phyloP scores from a whole-genome alignment of 2,888 invertebrate genomes.

The Melanchra persicariae region DNA sequence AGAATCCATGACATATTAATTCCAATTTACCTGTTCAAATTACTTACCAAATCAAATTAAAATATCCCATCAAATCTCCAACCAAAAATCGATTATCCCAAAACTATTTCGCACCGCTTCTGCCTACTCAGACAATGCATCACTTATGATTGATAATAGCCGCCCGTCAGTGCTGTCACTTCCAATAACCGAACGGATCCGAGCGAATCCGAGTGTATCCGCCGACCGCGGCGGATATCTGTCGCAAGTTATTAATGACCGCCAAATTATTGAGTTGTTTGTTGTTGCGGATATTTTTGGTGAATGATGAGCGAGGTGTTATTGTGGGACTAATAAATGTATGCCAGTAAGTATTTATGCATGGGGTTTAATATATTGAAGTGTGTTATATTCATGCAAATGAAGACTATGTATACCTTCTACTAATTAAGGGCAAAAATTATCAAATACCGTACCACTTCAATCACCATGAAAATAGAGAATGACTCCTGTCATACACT shows the following conservation, averaged over 20 bases:
- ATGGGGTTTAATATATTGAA: background rate
- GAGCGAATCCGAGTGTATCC: constrained; percentile 21
- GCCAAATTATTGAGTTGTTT: constrained; percentile 30
- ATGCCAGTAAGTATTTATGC: background rate
- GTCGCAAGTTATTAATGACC: constrained; percentile 38
- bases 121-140: constrained; percentile 18
- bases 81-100: background rate
- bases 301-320: constrained; percentile 9
- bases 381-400: too few species aligned
- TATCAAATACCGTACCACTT: too few species aligned
- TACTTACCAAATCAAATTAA: background rate
- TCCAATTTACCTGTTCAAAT: background rate
- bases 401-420: too few species aligned
- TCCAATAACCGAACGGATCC: constrained; percentile 32
- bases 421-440: too few species aligned
- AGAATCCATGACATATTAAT: background rate
- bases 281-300: constrained; percentile 12
- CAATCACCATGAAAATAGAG: too few species aligned
- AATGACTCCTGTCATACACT: too few species aligned
- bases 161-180: constrained; percentile 29
- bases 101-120: background rate
- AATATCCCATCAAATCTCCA: background rate
- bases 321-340: background rate
- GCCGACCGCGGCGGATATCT: constrained; percentile 43
- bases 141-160: constrained; percentile 32